Percentiles rank a stretch among this genome's conserved stretches.
phyloP scores from a whole-genome alignment of 1,140 invertebrate genomes.

The Coelopa frigida region DNA sequence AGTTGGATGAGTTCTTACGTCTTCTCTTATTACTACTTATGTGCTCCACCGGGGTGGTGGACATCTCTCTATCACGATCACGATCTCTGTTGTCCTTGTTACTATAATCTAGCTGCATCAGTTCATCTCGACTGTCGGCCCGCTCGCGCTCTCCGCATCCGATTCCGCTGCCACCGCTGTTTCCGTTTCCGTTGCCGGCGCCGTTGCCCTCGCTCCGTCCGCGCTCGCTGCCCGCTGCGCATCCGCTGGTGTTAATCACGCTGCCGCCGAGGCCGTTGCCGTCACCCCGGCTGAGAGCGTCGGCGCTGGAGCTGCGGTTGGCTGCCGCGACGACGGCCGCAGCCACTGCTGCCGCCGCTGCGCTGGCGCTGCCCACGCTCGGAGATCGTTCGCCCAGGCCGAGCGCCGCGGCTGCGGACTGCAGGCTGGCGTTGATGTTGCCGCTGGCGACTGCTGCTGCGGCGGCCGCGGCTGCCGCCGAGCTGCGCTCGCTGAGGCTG shows the following conservation, averaged over 20 bases:
- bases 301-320: conserved; percentile 32
- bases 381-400: conserved; percentile 42
- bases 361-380: conserved; percentile 34
- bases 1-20: conserved; percentile 61
- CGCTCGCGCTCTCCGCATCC: conserved; percentile 21
- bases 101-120: conserved; percentile 41
- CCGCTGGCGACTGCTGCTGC: conserved; percentile 25
- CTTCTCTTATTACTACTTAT: conserved; percentile 56
- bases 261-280: conserved; percentile 8
- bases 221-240: conserved; percentile 36
- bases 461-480: conserved; percentile 31
- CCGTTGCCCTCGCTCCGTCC: conserved; percentile 18
- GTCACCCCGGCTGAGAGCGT: conserved; percentile 18
- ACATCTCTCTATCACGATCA: conserved; percentile 40
- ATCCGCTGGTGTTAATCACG: conserved; percentile 21
- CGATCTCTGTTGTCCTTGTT: conserved; percentile 39
- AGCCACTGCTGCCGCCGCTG: conserved; percentile 32
- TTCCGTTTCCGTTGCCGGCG: conserved; percentile 3
- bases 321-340: conserved; percentile 35
- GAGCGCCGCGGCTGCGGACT: conserved; percentile 26
- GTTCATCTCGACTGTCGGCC: conserved; percentile 41
- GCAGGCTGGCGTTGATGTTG: conserved; percentile 32
- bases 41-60: conserved; percentile 44
- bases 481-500: conserved; percentile 35
- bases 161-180: conserved; percentile 2